Percentiles rank a stretch among this genome's conserved stretches.
phyloP scores from a whole-genome alignment of 2,888 invertebrate species.

The Lymantria monacha region DNA sequence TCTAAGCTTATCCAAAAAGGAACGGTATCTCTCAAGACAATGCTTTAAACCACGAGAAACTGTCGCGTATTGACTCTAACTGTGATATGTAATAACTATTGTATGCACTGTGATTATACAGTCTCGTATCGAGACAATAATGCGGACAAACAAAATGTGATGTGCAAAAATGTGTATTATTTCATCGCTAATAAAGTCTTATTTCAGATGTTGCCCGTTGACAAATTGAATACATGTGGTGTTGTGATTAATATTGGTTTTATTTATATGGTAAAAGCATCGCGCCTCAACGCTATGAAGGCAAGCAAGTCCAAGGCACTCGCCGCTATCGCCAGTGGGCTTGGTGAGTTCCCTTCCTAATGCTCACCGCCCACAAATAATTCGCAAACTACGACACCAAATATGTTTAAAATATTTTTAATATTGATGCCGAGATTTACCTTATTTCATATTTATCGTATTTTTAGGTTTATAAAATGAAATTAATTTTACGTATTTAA shows the following conservation, averaged over 20 bases:
- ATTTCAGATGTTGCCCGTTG: constrained; percentile 74
- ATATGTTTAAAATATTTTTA: too few relatives aligned
- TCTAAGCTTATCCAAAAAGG: constrained; percentile 58
- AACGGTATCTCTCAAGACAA: constrained; percentile 53
- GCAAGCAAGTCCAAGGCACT: constrained; percentile 92
- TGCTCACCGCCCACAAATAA: constrained; percentile 29
- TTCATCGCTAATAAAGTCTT: constrained; percentile 73
- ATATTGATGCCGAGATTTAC: too few relatives aligned
- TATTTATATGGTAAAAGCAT: constrained; percentile 85
- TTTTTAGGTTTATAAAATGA: too few relatives aligned
- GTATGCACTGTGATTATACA: constrained; percentile 44
- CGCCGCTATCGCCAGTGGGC: constrained; percentile 93
- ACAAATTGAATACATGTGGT: constrained; percentile 67
- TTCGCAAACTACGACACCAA: constrained; percentile 22
- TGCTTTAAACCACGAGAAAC: constrained; percentile 53
- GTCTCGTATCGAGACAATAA: constrained; percentile 30
- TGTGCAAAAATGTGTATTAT: constrained; percentile 51
- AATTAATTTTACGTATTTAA: too few relatives aligned
- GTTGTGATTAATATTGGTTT: constrained; percentile 81
- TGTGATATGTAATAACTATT: constrained; percentile 38
- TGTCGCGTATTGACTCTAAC: constrained; percentile 58
- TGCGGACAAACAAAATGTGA: constrained; percentile 51
- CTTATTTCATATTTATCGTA: too few relatives aligned
- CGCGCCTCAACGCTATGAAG: constrained; percentile 87
- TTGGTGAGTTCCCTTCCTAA: constrained; percentile 89